Evolutionary conservation across 2,888 invertebrate genomes (phyloP), one percentile per base, ranked within the genome.

Genomic region (Rotaria magnacalcarata): DNA sequence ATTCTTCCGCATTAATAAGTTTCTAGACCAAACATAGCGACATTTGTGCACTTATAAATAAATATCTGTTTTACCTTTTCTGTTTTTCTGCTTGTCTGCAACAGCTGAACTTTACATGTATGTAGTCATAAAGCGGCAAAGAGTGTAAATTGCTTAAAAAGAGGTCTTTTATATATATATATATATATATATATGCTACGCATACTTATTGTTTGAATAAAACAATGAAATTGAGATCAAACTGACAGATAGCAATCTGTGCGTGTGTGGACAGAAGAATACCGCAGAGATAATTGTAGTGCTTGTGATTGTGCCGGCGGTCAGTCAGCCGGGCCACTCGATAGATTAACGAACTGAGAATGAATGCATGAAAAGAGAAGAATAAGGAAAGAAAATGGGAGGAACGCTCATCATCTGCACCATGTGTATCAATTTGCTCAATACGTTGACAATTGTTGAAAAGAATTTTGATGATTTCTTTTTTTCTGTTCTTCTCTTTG

Each of bases 301-400:
- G 34, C 19, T 34, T 67, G 67, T 67, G 67, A 67, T 67, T 67
- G 67, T 67, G 67, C 67, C 67, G 34, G 67, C 67, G 67, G 67
- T 67, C 67, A 67, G 67, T 67, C 67, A 67, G 67, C 34, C 7
- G 34, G 67, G 6, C 67, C 67, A 67, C 67, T 67, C 34, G 67
- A 67, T 67, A 41, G 67, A 67, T 67, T 67, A 67, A 67, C 67
- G 67, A 67, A 67, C 34, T 67, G 67, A 67, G 34, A 67, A 67
- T 41, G 67, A 67, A 67, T 67, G 67, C 67, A 67, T 67, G 67
- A 67, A 67, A 67, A 67, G 67, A 67, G 67, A 67, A 67, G 67
- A 67, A 67, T 67, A 67, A 34, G 67, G 67, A 67, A 67, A 67
- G 67, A 34, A 67, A 67, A 67, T 67, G 67, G 67, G 67, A 67